A percentile compares a stretch with the other conserved stretches of the same genome.
These are phyloP conservation scores for Phlogophora meticulosa DNA, from an alignment of 2,888 invertebrate genomes.

Conservation along the genomic window DNA sequence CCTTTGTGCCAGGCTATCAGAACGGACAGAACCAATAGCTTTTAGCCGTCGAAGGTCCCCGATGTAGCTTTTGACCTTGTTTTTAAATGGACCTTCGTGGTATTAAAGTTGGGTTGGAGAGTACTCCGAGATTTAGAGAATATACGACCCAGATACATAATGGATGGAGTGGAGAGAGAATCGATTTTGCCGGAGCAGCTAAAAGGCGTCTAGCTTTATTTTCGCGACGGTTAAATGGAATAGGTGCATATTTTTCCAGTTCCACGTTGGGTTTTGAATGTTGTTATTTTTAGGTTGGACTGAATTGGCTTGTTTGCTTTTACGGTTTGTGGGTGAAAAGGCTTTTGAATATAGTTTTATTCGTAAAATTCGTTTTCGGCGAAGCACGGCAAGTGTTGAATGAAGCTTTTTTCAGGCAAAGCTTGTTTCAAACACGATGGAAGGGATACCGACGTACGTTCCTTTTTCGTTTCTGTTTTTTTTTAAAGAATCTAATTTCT, in stretches of 20 bases:
- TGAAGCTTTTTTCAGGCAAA: too few relatives aligned
- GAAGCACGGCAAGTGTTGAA: neutral
- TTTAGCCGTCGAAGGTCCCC: slow-evolving; percentile 45
- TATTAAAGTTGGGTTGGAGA: slow-evolving; percentile 48
- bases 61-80: slow-evolving; percentile 59
- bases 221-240: slow-evolving; percentile 29
- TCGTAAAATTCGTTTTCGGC: slow-evolving; percentile 7
- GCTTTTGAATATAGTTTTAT: slow-evolving; percentile 1
- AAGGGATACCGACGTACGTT: too few relatives aligned
- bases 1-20: slow-evolving; percentile 37
- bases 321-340: neutral
- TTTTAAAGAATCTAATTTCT: too few relatives aligned
- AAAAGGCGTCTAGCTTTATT: slow-evolving; percentile 40
- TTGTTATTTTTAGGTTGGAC: slow-evolving; percentile 17
- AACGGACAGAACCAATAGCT: slow-evolving; percentile 44
- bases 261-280: neutral
- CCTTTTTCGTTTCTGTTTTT: too few relatives aligned
- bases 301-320: slow-evolving; percentile 7
- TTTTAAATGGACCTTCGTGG: slow-evolving; percentile 60
- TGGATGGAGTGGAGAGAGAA: slow-evolving; percentile 44
- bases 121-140: slow-evolving; percentile 58
- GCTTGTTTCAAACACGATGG: too few relatives aligned
- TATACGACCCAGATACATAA: slow-evolving; percentile 64
- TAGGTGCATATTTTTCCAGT: slow-evolving; percentile 19
- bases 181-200: slow-evolving; percentile 49